Evolutionary conservation across 2,888 invertebrate genomes (phyloP).

Genomic region (Phalangium opilio): DNA sequence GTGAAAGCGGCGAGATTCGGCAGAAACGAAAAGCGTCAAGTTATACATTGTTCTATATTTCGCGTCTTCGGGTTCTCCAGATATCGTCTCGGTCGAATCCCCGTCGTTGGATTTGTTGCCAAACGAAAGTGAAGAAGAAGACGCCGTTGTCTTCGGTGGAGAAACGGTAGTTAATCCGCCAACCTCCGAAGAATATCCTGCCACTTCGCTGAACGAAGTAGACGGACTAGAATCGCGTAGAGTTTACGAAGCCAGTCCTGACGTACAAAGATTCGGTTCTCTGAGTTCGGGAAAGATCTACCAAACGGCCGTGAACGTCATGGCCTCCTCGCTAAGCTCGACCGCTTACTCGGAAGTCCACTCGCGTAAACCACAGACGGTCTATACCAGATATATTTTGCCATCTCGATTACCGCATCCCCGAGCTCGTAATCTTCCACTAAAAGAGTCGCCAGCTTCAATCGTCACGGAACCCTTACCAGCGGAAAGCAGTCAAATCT

Average conservation of each 20-base stretch:
- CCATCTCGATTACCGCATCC: neutral
- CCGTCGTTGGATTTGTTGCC: too few species aligned
- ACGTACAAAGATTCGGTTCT: conserved; percentile 14
- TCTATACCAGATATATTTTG: neutral
- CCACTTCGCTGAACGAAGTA: neutral
- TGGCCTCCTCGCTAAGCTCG: neutral
- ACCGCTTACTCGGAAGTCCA: neutral
- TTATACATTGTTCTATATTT: too few species aligned
- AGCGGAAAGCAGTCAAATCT: neutral
- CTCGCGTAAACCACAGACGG: neutral
- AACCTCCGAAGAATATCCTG: neutral
- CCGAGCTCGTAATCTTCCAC: neutral
- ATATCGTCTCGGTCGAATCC: too few species aligned
- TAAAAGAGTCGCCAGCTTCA: neutral
- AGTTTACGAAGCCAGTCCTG: conserved; percentile 5
- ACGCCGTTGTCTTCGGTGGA: neutral
- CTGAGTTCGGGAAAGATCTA: conserved; percentile 19
- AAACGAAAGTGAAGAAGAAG: too few species aligned
- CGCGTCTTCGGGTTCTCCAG: too few species aligned
- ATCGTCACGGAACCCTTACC: neutral
- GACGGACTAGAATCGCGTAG: conserved; percentile 1
- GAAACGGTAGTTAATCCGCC: neutral
- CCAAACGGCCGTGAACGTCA: conserved; percentile 13
- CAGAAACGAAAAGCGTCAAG: too few species aligned
- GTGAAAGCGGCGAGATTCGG: too few species aligned